A percentile compares a stretch with the other conserved stretches of the same genome.
Evolutionary conservation across 2,113 vertebrate species (phyloP).

Genomic region (Columba janthina): DNA sequence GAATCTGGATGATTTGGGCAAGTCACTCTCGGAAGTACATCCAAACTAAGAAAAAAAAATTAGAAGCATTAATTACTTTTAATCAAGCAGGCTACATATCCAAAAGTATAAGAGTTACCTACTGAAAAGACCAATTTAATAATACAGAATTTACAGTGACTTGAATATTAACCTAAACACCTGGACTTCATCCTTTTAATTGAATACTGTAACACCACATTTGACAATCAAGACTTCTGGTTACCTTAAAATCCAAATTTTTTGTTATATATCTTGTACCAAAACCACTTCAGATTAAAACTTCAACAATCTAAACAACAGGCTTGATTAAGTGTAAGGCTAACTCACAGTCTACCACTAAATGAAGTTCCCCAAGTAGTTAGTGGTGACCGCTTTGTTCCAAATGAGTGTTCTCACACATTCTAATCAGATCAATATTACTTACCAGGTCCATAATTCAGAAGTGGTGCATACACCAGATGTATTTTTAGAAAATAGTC

Average conservation of each 20-base stretch:
- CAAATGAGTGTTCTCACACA: neutral
- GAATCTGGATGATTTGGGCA: conserved; percentile 98
- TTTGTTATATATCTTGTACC: neutral
- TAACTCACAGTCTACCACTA: neutral
- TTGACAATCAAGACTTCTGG: neutral
- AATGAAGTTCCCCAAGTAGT: neutral
- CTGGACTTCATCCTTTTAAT: neutral
- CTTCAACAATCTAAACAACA: neutral
- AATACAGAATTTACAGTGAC: neutral
- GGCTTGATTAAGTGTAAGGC: neutral
- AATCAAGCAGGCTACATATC: neutral
- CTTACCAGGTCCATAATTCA: neutral
- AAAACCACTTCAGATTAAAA: neutral
- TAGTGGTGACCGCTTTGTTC: accelerated
- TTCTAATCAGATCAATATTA: neutral
- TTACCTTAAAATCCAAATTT: neutral
- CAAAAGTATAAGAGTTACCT: neutral
- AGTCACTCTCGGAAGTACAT: conserved; percentile 89
- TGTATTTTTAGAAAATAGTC: neutral
- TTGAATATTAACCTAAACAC: neutral
- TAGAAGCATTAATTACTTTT: neutral
- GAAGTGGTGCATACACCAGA: neutral
- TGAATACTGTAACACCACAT: neutral
- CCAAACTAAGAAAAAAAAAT: conserved; percentile 77
- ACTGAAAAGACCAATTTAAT: neutral